Evolutionary conservation across 2,113 vertebrate genomes (phyloP), one percentile per base, ranked within the genome.

Genomic region (Lonchura striata): DNA sequence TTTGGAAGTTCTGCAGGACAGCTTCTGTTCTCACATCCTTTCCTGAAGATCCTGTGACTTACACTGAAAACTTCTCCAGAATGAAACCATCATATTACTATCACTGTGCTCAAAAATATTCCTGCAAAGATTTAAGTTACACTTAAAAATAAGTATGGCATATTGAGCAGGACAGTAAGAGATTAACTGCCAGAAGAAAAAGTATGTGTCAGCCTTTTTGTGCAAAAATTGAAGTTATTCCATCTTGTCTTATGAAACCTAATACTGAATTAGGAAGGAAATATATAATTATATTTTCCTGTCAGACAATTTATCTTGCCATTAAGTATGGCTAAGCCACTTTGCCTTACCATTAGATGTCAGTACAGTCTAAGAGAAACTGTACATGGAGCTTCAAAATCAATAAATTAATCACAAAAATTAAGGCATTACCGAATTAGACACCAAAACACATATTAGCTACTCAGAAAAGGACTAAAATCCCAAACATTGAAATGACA

Each of bases 341-440:
- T 93, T 95, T 95, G 82, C 93, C 72, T 95, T 96, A 93, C 96
- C 96, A 97, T 97, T 97, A 97, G 96, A 95, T 97, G 96, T 97
- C 96, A 96, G 94, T 64, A 88, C 82, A 97, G 82, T 88, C 93
- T 83, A 95, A 95, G 80, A 78, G 90, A 96, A 96, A 84, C 49
- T 44, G 19, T 33, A 77, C 46, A 84, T 16, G 49, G 52, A 95
- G 60, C 37, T 75, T 91, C 37, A 75, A 82, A 76, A 93, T 95
- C 76, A 90, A 95, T 92, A 92, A 86, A 92, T 83, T 80, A 80
- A 76, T 92, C 74, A 94, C 20, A 71, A 44, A 77, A 80, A 71
- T 59, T 22, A 94, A 93, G 47, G 3, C 6, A 82, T 61, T 85
- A 86, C 18, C 1, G 4, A 93, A 90, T 79, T 61, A 88, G 30